Conservation (phyloP, 2,797 vertebrate genomes). For the Notamacropus eugenii region DNA sequence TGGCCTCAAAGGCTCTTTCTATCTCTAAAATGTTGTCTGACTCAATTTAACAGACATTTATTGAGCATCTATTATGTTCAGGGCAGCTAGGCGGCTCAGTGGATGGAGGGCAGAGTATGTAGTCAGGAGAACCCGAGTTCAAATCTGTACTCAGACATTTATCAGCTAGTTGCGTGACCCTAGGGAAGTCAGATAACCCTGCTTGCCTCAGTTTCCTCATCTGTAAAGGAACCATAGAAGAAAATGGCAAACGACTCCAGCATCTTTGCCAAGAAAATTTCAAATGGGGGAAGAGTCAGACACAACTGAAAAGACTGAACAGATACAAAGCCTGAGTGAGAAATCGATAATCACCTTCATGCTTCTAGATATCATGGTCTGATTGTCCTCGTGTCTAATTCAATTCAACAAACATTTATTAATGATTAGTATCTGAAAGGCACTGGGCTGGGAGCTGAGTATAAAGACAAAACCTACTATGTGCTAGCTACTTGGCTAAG, state of each 20-base stretch:
- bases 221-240: background rate
- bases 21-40: background rate
- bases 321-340: background rate
- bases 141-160: too few relatives aligned
- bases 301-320: background rate
- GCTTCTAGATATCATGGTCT: background rate
- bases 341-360: background rate
- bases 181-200: background rate
- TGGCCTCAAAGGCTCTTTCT: background rate
- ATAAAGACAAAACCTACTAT: background rate
- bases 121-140: too few relatives aligned
- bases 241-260: background rate
- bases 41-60: background rate
- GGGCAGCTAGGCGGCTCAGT: background rate
- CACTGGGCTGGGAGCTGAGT: background rate
- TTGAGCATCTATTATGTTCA: background rate
- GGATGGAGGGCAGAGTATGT: background rate
- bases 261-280: background rate
- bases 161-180: too few relatives aligned
- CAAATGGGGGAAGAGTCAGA: background rate
- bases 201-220: background rate
- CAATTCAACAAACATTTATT: background rate
- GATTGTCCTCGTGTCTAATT: background rate
- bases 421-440: background rate
- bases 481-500: background rate